These are phyloP conservation scores for Ondatra zibethicus DNA, from an alignment of 2,113 vertebrate genomes.

Conservation along the genomic window DNA sequence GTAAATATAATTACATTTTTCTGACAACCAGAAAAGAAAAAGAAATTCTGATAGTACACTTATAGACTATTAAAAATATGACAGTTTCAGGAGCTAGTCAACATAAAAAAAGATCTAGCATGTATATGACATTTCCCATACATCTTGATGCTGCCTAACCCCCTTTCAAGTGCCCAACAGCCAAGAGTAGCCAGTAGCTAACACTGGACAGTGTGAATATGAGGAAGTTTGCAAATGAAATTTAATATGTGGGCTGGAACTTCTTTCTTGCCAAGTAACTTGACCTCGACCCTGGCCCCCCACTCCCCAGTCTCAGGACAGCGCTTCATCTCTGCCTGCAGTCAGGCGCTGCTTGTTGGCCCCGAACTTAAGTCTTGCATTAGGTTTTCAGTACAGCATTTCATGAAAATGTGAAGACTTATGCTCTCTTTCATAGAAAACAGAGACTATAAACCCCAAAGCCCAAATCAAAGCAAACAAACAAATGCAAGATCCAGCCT, in stretches of 20 bases:
- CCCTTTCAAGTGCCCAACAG: background rate
- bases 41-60: background rate
- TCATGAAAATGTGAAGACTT: background rate
- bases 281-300: too few relatives aligned
- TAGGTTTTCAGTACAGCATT: conserved; percentile 3
- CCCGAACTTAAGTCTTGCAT: background rate
- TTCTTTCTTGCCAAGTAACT: background rate
- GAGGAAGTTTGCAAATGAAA: background rate
- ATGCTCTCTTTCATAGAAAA: background rate
- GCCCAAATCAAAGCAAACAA: background rate
- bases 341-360: background rate
- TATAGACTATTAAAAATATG: background rate
- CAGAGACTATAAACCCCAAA: background rate
- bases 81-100: background rate
- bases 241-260: background rate
- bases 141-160: background rate
- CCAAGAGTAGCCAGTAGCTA: background rate
- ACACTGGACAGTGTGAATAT: background rate
- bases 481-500: background rate
- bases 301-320: background rate
- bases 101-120: background rate
- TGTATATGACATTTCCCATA: background rate
- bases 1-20: background rate
- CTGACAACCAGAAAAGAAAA: background rate
- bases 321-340: background rate